A percentile compares a stretch with the other conserved stretches of the same genome.
Conservation (phyloP, 2,113 vertebrate genomes). For the Charina bottae region DNA sequence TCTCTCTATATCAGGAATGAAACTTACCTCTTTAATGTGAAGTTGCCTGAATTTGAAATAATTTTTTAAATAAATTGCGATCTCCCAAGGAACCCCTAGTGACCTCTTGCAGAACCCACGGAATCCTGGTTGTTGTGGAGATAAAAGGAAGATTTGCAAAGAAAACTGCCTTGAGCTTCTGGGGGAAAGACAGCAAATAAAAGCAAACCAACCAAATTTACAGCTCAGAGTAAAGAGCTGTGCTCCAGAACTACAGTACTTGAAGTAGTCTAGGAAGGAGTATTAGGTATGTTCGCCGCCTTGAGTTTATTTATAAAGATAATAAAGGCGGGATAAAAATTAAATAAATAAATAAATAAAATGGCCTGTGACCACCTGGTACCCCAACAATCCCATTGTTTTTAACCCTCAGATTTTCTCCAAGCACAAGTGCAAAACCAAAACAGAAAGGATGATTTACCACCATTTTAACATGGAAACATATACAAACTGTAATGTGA, state of each 20-base stretch:
- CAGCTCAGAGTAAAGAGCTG: background rate
- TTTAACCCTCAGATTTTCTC: background rate
- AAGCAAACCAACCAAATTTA: background rate
- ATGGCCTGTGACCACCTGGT: background rate
- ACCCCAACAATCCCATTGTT: background rate
- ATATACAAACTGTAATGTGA: background rate
- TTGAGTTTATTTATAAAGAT: too few species aligned
- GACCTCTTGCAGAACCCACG: too few species aligned
- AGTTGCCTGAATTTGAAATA: too few species aligned
- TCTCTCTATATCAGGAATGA: background rate
- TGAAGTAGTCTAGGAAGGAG: background rate
- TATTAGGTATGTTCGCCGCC: too few species aligned
- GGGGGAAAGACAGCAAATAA: background rate
- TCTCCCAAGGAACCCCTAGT: too few species aligned
- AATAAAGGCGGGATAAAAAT: too few species aligned
- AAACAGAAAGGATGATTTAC: background rate
- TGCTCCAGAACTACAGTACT: background rate
- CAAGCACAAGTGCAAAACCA: background rate
- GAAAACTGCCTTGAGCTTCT: background rate
- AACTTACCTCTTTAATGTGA: too few species aligned
- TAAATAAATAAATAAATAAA: too few species aligned
- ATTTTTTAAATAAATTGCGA: too few species aligned
- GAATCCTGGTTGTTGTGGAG: background rate
- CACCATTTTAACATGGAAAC: background rate
- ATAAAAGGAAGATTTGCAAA: background rate